Evolutionary conservation across 1,140 invertebrate genomes (phyloP).

Genomic region (Temnothorax nylanderi): DNA sequence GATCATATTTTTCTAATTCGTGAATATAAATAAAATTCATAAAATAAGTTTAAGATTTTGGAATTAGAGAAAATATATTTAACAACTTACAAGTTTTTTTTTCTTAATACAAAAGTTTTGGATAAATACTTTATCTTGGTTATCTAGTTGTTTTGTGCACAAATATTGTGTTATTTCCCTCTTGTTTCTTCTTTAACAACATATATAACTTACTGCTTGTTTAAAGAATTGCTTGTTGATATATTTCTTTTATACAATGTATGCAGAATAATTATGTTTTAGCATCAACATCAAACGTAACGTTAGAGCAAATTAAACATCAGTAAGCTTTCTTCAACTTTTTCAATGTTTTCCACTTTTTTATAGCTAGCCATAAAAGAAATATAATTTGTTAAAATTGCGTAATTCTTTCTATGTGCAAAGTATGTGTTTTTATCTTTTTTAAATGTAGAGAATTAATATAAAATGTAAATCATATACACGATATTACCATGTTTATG

Average conservation of each 20-base stretch:
- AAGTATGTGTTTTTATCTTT: background rate
- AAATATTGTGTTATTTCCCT: background rate
- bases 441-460: background rate
- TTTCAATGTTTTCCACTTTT: background rate
- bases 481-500: background rate
- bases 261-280: background rate
- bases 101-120: background rate
- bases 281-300: background rate
- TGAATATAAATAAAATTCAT: background rate
- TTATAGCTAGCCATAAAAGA: background rate
- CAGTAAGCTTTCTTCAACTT: background rate
- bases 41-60: background rate
- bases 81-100: no score
- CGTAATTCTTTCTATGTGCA: background rate
- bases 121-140: background rate
- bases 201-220: background rate
- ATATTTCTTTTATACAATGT: constrained; percentile 13
- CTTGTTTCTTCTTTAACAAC: background rate
- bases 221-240: constrained; percentile 20
- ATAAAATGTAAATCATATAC: background rate
- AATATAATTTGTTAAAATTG: background rate
- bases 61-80: background rate
- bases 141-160: background rate
- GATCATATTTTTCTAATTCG: background rate
- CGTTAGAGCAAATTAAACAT: background rate